A percentile compares a stretch with the other conserved stretches of the same genome.
Conservation (phyloP, 2,888 invertebrate species). For the Epinotia demarniana region DNA sequence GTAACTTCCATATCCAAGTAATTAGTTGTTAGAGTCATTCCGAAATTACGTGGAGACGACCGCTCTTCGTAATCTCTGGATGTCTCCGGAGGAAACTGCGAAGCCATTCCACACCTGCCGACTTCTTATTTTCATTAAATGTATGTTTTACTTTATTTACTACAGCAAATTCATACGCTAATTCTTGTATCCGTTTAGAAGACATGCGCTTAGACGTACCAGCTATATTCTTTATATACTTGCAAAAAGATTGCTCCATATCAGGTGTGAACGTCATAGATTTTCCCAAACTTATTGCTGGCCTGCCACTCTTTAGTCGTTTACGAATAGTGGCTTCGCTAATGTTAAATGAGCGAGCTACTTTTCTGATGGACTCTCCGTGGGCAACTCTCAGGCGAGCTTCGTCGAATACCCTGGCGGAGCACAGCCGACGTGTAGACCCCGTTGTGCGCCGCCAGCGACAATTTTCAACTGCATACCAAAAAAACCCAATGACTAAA, state of each 20-base stretch:
- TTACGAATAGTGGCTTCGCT: conserved; percentile 3
- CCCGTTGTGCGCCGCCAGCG: background rate
- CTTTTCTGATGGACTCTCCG: conserved; percentile 8
- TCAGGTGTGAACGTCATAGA: conserved; percentile 15
- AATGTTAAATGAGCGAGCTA: conserved; percentile 9
- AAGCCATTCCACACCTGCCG: conserved; percentile 9
- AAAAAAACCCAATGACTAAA: background rate
- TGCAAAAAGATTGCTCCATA: conserved; percentile 10
- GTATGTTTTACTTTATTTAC: conserved; percentile 1
- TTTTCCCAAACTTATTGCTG: conserved; percentile 4
- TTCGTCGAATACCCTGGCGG: conserved; percentile 6
- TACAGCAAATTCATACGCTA: conserved; percentile 22
- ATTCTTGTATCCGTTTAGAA: conserved; percentile 3
- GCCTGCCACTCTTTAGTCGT: conserved; percentile 14
- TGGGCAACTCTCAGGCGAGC: conserved; percentile 9
- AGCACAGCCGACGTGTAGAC: conserved; percentile 1
- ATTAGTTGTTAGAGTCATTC: background rate
- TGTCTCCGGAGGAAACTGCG: conserved; percentile 10
- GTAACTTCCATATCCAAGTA: no score
- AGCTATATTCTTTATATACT: background rate
- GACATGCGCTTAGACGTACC: background rate
- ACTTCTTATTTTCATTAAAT: conserved; percentile 4
- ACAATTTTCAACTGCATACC: background rate
- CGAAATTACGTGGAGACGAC: background rate
- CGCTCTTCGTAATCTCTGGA: background rate